A percentile compares a stretch with the other conserved stretches of the same genome.
Evolutionary conservation across 64 coral and sea anemone species (phyloP).

Genomic region (Cladopsammia gracilis): DNA sequence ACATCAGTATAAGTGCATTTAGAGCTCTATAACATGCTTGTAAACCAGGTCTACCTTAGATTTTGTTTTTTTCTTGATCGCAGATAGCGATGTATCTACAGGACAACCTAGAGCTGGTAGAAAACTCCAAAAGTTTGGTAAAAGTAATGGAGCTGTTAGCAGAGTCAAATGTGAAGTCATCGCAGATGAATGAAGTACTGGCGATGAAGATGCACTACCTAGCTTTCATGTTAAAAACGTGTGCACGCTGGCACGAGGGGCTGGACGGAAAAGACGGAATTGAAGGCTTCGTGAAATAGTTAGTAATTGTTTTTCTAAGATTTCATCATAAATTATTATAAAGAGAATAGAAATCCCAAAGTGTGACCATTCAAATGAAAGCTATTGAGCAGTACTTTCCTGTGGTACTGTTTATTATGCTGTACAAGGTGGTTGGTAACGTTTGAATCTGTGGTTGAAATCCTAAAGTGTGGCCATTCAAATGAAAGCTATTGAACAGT

Average conservation of each 20-base stretch:
- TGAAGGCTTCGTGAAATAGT: constrained; percentile 90
- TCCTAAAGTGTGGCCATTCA: no score
- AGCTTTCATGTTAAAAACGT: constrained; percentile 63
- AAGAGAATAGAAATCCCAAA: no score
- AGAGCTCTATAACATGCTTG: no score
- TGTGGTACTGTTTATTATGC: no score
- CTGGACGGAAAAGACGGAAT: constrained; percentile 81
- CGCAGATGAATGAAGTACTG: constrained; percentile 82
- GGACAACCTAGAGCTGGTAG: constrained; percentile 81
- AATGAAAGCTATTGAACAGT: no score
- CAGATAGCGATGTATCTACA: constrained; percentile 84
- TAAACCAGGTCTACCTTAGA: no score
- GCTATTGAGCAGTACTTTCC: no score
- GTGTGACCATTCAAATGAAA: no score
- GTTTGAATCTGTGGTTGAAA: no score
- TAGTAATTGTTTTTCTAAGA: neutral
- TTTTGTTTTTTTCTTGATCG: neutral
- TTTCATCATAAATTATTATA: no score
- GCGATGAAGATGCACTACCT: constrained; percentile 95
- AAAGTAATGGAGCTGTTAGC: constrained; percentile 82
- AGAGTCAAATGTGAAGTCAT: constrained; percentile 76
- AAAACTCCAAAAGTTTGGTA: constrained; percentile 80
- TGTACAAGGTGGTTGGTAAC: no score
- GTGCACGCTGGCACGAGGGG: constrained; percentile 80
- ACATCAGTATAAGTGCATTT: no score